Conservation (phyloP, 2,113 vertebrate species). For the Archocentrus centrarchus region DNA sequence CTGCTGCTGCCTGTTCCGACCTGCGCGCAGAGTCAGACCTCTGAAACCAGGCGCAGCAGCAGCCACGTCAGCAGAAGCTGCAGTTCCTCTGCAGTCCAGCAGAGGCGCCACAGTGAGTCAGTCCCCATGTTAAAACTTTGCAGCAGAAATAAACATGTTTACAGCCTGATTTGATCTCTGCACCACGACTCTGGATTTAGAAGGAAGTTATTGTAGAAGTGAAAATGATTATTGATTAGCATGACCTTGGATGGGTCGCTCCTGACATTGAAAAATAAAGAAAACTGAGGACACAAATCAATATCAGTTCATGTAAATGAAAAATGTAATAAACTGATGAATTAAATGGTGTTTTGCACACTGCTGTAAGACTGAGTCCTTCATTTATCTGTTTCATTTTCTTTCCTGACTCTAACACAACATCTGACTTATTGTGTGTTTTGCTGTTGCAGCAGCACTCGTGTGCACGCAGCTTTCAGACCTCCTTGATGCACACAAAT, state of each 20-base stretch:
- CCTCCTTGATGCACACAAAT: constrained; percentile 38
- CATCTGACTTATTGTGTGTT: constrained; percentile 1
- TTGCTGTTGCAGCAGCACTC: background rate
- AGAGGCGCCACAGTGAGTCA: background rate
- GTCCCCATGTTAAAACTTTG: background rate
- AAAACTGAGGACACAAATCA: background rate
- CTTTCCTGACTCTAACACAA: background rate
- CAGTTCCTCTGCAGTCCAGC: background rate
- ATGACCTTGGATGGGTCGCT: background rate
- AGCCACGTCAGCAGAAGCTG: background rate
- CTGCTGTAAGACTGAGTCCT: no score
- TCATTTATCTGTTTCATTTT: background rate
- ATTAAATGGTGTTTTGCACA: no score
- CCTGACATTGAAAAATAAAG: no score
- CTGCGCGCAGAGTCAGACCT: background rate
- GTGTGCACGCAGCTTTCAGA: constrained; percentile 6
- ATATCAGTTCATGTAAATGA: background rate
- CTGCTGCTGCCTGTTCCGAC: no score
- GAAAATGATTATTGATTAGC: background rate
- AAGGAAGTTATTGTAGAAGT: background rate
- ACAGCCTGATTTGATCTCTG: background rate
- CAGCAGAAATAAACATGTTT: background rate
- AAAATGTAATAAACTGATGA: background rate
- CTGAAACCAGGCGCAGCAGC: background rate
- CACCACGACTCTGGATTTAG: no score